These are phyloP conservation scores for Cataglyphis livida DNA, from an alignment of 2,888 invertebrate genomes.

Conservation along the genomic window DNA sequence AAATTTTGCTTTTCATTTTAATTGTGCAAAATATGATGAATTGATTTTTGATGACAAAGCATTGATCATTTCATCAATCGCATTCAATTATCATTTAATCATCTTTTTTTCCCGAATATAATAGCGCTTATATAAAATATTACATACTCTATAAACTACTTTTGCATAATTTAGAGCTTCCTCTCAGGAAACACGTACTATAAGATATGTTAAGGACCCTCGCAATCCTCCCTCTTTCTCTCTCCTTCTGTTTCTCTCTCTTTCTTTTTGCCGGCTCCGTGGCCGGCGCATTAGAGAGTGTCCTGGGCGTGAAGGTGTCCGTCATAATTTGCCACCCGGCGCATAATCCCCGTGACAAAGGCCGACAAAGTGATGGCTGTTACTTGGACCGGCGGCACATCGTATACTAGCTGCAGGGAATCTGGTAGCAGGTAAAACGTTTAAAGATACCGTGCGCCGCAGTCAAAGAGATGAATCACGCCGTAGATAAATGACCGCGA, in stretches of 20 bases:
- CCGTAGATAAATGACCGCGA: slow-evolving; percentile 60
- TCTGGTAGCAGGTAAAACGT: slow-evolving; percentile 78
- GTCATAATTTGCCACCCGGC: slow-evolving; percentile 81
- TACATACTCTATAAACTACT: background rate
- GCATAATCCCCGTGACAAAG: slow-evolving; percentile 80
- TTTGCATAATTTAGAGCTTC: slow-evolving; percentile 26
- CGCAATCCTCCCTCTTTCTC: slow-evolving; percentile 9
- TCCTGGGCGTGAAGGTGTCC: slow-evolving; percentile 78
- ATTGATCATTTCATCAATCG: background rate
- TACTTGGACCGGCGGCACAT: slow-evolving; percentile 73
- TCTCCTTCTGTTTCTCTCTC: slow-evolving; percentile 33
- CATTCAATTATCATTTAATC: background rate
- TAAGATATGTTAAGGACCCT: slow-evolving; percentile 54
- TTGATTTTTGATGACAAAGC: background rate
- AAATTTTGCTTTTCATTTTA: background rate
- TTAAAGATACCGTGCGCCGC: slow-evolving; percentile 65
- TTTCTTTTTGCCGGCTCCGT: slow-evolving; percentile 48
- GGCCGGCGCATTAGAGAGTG: slow-evolving; percentile 68
- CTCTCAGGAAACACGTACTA: slow-evolving; percentile 54
- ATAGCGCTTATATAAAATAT: background rate
- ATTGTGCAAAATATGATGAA: background rate
- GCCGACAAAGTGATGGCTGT: slow-evolving; percentile 80
- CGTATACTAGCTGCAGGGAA: slow-evolving; percentile 73
- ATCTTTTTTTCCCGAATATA: background rate
- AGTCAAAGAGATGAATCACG: slow-evolving; percentile 66